Conservation (phyloP, 2,113 vertebrate species). For the Sinocyclocheilus rhinocerous region DNA sequence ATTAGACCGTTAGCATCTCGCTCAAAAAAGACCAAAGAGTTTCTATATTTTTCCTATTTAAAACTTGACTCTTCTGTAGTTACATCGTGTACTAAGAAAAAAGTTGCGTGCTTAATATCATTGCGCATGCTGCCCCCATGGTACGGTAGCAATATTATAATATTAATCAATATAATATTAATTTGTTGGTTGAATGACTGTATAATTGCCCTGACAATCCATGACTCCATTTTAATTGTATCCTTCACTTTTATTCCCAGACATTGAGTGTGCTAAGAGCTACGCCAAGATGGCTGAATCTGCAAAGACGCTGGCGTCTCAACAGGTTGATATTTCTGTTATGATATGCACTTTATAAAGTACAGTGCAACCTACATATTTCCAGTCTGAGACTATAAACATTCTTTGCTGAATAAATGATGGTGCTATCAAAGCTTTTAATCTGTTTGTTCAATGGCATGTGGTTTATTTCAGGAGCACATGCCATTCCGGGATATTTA, state of each 20-base stretch:
- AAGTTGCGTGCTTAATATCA: too few relatives aligned
- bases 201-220: neutral
- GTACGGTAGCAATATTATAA: too few relatives aligned
- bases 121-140: too few relatives aligned
- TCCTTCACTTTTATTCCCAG: slow-evolving; percentile 67
- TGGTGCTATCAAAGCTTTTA: neutral
- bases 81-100: too few relatives aligned
- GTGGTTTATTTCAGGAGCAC: slow-evolving; percentile 79
- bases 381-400: neutral
- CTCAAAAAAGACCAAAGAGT: too few relatives aligned
- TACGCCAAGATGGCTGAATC: slow-evolving; percentile 94
- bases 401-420: neutral
- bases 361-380: neutral
- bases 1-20: too few relatives aligned
- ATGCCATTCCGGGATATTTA: slow-evolving; percentile 95
- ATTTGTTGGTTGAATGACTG: too few relatives aligned
- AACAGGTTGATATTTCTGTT: slow-evolving; percentile 79
- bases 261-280: slow-evolving; percentile 91
- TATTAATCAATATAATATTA: too few relatives aligned
- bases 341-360: neutral
- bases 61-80: too few relatives aligned
- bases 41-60: too few relatives aligned
- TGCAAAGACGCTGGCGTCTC: slow-evolving; percentile 84
- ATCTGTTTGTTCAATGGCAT: slow-evolving; percentile 3
- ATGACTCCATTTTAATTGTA: neutral